Evolutionary conservation across 23 tunicate genomes (phyloP).

Genomic region (Ciona savignyi): DNA sequence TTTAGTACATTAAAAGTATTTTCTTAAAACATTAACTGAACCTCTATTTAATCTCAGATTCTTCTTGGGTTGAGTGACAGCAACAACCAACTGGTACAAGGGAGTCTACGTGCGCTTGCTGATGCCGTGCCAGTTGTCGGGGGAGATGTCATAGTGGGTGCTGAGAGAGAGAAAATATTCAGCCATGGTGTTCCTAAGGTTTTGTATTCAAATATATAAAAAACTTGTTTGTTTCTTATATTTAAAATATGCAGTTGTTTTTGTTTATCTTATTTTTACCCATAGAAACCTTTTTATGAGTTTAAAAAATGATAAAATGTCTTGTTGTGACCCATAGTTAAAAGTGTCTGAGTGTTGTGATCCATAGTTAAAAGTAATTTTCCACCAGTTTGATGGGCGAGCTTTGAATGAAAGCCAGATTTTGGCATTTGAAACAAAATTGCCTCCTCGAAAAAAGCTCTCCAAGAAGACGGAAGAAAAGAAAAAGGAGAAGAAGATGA

Average conservation of each 20-base stretch:
- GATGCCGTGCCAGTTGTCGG: constrained; percentile 78
- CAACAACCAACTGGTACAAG: constrained; percentile 74
- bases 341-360: no score
- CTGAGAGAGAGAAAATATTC: constrained; percentile 69
- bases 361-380: neutral
- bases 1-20: no score
- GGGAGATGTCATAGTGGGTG: constrained; percentile 79
- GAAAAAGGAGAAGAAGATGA: neutral
- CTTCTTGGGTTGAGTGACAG: constrained; percentile 58
- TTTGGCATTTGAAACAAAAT: constrained; percentile 47
- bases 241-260: no score
- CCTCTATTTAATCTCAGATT: constrained; percentile 21
- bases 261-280: neutral
- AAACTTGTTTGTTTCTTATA: no score
- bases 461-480: neutral
- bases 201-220: no score
- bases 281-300: neutral
- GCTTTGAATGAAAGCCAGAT: constrained; percentile 37
- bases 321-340: no score
- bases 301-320: no score
- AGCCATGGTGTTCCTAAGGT: constrained; percentile 72
- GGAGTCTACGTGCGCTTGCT: constrained; percentile 75
- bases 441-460: constrained; percentile 7
- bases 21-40: neutral
- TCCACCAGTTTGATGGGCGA: constrained; percentile 41